Evolutionary conservation across 2,888 invertebrate genomes (phyloP).

Genomic region (Catonia carolina): DNA sequence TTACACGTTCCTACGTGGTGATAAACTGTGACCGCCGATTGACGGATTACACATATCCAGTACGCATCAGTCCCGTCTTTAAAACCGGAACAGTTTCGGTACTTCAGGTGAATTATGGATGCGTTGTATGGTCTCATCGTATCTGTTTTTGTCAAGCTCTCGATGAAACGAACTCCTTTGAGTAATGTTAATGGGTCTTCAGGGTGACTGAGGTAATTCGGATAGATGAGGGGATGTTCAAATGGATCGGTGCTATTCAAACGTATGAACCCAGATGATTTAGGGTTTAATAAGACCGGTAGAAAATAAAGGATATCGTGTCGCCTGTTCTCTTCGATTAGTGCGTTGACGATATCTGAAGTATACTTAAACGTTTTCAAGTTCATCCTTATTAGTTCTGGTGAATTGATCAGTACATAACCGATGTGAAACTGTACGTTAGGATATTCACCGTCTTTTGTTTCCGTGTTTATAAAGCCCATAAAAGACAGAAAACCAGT

Average conservation of each 20-base stretch:
- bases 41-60: slow-evolving; percentile 34
- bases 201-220: slow-evolving; percentile 46
- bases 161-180: slow-evolving; percentile 31
- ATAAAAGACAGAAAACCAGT: slow-evolving; percentile 45
- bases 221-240: slow-evolving; percentile 46
- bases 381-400: slow-evolving; percentile 21
- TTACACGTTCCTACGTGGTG: slow-evolving; percentile 39
- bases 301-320: slow-evolving; percentile 34
- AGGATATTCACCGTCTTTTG: slow-evolving; percentile 44
- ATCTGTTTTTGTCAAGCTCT: slow-evolving; percentile 29
- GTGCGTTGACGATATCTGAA: no score
- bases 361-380: no score
- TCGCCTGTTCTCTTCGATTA: slow-evolving; percentile 17
- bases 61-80: slow-evolving; percentile 31
- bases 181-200: slow-evolving; percentile 41
- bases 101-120: slow-evolving; percentile 25
- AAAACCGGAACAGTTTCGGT: slow-evolving; percentile 30
- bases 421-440: slow-evolving; percentile 50
- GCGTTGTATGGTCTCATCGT: slow-evolving; percentile 31
- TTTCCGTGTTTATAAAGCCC: slow-evolving; percentile 51
- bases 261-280: slow-evolving; percentile 37
- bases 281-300: slow-evolving; percentile 44
- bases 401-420: slow-evolving; percentile 42
- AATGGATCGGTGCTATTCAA: slow-evolving; percentile 45
- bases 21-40: slow-evolving; percentile 33